These are phyloP conservation scores for Dione vanillae DNA, from an alignment of 2,888 invertebrate species.

Conservation along the genomic window DNA sequence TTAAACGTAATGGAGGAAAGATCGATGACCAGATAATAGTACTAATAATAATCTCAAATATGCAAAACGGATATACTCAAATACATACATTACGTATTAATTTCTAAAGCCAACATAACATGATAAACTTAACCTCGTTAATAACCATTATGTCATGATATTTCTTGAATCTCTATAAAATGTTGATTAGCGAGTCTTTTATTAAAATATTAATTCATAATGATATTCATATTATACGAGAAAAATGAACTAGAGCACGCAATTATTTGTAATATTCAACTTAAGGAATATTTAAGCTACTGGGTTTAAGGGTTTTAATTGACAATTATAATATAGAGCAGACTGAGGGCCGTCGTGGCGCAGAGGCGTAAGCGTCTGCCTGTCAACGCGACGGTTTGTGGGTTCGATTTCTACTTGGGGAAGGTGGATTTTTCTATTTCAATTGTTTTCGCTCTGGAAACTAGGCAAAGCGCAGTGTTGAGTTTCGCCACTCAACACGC, in stretches of 20 bases:
- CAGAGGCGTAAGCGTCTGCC: too few relatives aligned
- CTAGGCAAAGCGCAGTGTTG: too few relatives aligned
- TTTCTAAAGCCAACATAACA: slow-evolving; percentile 18
- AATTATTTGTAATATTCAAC: background rate
- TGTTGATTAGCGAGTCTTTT: slow-evolving; percentile 33
- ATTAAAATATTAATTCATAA: slow-evolving; percentile 29
- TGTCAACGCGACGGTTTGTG: too few relatives aligned
- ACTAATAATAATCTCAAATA: background rate
- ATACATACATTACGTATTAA: slow-evolving; percentile 26
- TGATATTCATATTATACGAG: slow-evolving; percentile 2
- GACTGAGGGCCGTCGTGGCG: too few relatives aligned
- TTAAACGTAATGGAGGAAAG: background rate
- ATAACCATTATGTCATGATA: slow-evolving; percentile 33
- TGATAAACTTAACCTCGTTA: slow-evolving; percentile 28
- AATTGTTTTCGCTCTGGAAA: too few relatives aligned
- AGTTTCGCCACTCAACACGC: too few relatives aligned
- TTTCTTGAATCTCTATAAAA: slow-evolving; percentile 30
- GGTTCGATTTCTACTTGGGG: too few relatives aligned
- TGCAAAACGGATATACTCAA: slow-evolving; percentile 22
- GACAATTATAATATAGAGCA: too few relatives aligned
- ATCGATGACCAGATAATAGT: background rate
- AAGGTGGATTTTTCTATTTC: too few relatives aligned
- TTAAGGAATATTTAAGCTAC: too few relatives aligned
- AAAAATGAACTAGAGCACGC: background rate
- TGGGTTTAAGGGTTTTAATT: too few relatives aligned